phyloP scores from a whole-genome alignment of 92 coral and sea anemone genomes.

The Epizoanthus rinbou region DNA sequence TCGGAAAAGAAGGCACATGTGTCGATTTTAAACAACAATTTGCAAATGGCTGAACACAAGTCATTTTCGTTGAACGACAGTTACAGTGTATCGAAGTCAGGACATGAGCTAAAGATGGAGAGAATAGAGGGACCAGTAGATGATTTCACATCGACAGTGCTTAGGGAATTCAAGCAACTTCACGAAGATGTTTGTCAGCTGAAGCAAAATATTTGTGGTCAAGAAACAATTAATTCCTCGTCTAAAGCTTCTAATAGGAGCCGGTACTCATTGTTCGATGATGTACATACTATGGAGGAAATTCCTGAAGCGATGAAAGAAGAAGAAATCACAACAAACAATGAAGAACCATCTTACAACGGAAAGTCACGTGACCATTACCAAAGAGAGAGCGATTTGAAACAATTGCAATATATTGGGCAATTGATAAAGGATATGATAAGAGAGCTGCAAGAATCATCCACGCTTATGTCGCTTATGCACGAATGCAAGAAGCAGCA shows the following conservation, averaged over 20 bases:
- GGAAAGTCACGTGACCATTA: not conserved
- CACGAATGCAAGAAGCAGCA: not conserved
- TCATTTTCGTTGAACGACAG: not conserved
- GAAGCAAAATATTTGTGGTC: slow-evolving; percentile 1
- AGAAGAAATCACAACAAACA: not conserved
- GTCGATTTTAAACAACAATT: not conserved
- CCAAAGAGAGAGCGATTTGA: not conserved
- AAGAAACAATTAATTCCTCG: not conserved
- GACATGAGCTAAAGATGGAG: not conserved
- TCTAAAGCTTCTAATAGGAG: not conserved
- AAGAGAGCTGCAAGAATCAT: slow-evolving; percentile 19
- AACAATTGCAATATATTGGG: not conserved
- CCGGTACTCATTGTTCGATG: not conserved
- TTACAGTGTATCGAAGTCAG: not conserved
- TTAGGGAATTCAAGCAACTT: slow-evolving; percentile 1
- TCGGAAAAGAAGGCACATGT: not conserved
- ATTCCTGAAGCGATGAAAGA: slow-evolving; percentile 22
- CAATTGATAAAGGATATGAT: not conserved
- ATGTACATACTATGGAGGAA: not conserved
- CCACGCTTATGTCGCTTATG: not conserved
- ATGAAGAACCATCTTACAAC: not conserved
- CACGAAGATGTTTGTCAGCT: slow-evolving; percentile 17
- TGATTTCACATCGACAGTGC: not conserved
- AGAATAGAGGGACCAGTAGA: not conserved
- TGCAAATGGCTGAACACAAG: not conserved